Base-by-base conservation (phyloP, 1,140 invertebrate species). In the Harlomillsia oculata region DNA sequence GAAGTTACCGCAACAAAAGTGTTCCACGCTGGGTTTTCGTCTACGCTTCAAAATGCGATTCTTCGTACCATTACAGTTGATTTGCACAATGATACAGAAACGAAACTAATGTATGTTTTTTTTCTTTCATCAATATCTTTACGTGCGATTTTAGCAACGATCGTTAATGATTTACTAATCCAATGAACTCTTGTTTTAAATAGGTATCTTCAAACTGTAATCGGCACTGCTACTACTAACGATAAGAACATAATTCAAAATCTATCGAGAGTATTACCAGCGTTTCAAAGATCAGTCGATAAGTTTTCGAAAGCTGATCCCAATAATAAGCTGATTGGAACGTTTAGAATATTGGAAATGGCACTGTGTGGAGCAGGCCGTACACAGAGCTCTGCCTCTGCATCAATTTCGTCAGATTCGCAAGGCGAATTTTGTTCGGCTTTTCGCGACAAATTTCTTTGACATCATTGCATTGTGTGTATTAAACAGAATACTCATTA, bases 261-360 rank as follows among this genome's bases (percentile, higher is more conserved):
- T 41, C 34, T 65, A 18, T 48, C 55, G 13, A 32, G 63, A 28
- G 50, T 65, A n/a, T 28, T 62, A 3, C 63, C 63, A 16, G 53
- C 62, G 3, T 65, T 62, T 28, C 63, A 65, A 50, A 46, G 18
- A 6, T 46, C 50, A 21, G 59, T 62, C 4, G 53, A 49, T 9
- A 55, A 54, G 25, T 62, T 51, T 40, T 11, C 39, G n/a, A 20
- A 41, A 18, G 13, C 36, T 5, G 50, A 58, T 59, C 60, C 60
- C n/a, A 54, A 57, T 8, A 62, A 45, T 30, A 62, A 53, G n/a
- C 39, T 55, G 1, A 36, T 61, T 30, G 14, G 26, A 2, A 50
- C 28, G 5, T 41, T 65, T 14, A 65, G 57, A 28, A 16, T 65
- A 1, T 36, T 65, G 25, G 59, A 65, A 60, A 59, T 65, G 60